These are phyloP conservation scores for Limnephilus auricula DNA, from an alignment of 2,888 invertebrate species.

Conservation along the genomic window DNA sequence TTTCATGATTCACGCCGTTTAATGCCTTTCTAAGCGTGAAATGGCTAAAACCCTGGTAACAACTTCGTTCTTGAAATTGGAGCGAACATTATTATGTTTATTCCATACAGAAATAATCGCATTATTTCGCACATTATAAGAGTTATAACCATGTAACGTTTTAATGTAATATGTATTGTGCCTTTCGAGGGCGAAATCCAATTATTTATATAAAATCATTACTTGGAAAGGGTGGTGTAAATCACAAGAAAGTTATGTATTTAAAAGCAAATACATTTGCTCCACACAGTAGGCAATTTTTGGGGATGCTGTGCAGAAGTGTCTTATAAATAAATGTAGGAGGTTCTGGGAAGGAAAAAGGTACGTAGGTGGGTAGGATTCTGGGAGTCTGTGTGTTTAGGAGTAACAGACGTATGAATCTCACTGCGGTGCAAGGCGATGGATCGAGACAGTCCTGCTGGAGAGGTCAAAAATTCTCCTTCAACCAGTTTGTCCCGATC, in stretches of 20 bases:
- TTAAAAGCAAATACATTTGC: too few relatives aligned
- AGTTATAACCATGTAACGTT: not conserved
- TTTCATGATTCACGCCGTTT: not conserved
- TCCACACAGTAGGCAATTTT: too few relatives aligned
- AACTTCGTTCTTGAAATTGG: constrained; percentile 24
- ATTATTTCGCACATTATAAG: constrained; percentile 24
- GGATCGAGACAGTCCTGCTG: too few relatives aligned
- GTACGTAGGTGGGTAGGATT: too few relatives aligned
- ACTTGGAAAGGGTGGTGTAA: not conserved
- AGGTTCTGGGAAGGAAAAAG: too few relatives aligned
- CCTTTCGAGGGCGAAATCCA: not conserved
- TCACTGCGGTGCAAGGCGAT: too few relatives aligned
- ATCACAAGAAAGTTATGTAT: not conserved
- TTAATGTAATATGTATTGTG: not conserved
- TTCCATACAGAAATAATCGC: not conserved
- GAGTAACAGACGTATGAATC: too few relatives aligned
- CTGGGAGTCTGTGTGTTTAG: too few relatives aligned
- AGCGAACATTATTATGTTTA: constrained; percentile 26
- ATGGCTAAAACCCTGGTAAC: not conserved
- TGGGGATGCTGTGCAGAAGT: too few relatives aligned
- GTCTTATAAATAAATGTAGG: too few relatives aligned
- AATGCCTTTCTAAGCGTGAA: constrained; percentile 24
- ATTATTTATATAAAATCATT: not conserved
- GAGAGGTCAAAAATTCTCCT: too few relatives aligned
- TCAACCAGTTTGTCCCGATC: too few relatives aligned